Percentiles rank a stretch among this genome's conserved stretches.
phyloP scores from a whole-genome alignment of 2,888 invertebrate genomes.

The Melinaea menophilus region DNA sequence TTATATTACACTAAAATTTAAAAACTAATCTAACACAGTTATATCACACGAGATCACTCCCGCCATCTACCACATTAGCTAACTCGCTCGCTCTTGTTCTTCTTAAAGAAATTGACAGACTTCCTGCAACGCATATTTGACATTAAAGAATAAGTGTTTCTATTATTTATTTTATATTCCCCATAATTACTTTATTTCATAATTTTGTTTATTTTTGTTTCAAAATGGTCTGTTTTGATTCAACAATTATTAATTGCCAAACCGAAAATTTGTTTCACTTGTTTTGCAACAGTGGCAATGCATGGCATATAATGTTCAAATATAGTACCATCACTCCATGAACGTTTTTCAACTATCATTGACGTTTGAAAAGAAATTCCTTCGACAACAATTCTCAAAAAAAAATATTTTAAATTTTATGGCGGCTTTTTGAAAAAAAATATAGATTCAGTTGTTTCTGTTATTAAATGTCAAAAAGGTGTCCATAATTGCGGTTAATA shows the following conservation, averaged over 20 bases:
- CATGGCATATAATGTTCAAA: too few relatives aligned
- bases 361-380: not conserved
- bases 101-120: conserved; percentile 30
- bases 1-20: conserved; percentile 70
- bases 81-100: conserved; percentile 42
- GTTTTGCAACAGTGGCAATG: too few relatives aligned
- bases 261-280: too few relatives aligned
- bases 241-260: too few relatives aligned
- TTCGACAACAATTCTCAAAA: not conserved
- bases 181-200: too few relatives aligned
- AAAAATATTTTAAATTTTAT: conserved; percentile 1
- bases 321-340: not conserved
- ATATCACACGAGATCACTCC: conserved; percentile 77
- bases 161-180: conserved; percentile 8
- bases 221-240: too few relatives aligned
- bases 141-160: conserved; percentile 26
- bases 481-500: not conserved
- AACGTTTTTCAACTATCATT: not conserved
- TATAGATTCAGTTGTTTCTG: conserved; percentile 3
- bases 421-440: not conserved
- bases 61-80: conserved; percentile 71
- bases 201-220: too few relatives aligned
- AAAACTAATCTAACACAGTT: conserved; percentile 76
- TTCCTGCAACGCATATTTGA: conserved; percentile 38
- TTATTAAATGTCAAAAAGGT: not conserved